Evolutionary conservation across 2,113 vertebrate genomes (phyloP).

Genomic region (Forbesichthys papilliferus): DNA sequence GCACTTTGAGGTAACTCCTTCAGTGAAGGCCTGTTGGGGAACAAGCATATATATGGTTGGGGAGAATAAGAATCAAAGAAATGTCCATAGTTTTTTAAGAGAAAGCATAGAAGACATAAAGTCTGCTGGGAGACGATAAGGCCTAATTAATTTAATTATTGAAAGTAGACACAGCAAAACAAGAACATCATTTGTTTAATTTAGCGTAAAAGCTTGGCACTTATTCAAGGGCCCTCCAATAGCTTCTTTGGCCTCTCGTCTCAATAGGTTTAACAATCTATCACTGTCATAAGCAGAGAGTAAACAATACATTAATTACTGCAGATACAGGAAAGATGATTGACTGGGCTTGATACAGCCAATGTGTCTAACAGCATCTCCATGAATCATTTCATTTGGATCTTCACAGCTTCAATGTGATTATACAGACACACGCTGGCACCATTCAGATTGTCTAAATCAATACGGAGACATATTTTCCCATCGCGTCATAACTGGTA

Average conservation of each 20-base stretch:
- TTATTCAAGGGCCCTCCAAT: slow-evolving; percentile 32
- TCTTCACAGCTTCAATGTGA: slow-evolving; percentile 40
- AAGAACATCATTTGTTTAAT: slow-evolving; percentile 55
- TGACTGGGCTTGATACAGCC: slow-evolving; percentile 36
- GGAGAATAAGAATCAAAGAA: slow-evolving; percentile 42
- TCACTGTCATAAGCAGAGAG: slow-evolving; percentile 18
- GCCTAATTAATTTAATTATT: slow-evolving; percentile 57
- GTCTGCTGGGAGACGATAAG: slow-evolving; percentile 56
- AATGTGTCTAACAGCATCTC: slow-evolving; percentile 35
- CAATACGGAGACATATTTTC: slow-evolving; percentile 50
- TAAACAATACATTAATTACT: slow-evolving; percentile 33
- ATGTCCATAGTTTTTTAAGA: slow-evolving; percentile 37
- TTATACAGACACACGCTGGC: slow-evolving; percentile 53
- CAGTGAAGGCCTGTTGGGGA: slow-evolving; percentile 21
- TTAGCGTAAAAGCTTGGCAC: slow-evolving; percentile 27
- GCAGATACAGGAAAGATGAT: slow-evolving; percentile 23
- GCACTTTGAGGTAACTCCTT: slow-evolving; percentile 42
- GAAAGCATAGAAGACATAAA: slow-evolving; percentile 18
- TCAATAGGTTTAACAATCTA: slow-evolving; percentile 26
- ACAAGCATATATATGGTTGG: slow-evolving; percentile 51
- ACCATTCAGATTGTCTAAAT: slow-evolving; percentile 54
- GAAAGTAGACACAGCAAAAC: slow-evolving; percentile 46
- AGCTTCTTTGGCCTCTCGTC: slow-evolving; percentile 29
- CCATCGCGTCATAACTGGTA: slow-evolving; percentile 27
- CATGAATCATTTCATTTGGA: slow-evolving; percentile 32